Evolutionary conservation across 2,888 invertebrate genomes (phyloP).

Genomic region (Drosophila subsilvestris): DNA sequence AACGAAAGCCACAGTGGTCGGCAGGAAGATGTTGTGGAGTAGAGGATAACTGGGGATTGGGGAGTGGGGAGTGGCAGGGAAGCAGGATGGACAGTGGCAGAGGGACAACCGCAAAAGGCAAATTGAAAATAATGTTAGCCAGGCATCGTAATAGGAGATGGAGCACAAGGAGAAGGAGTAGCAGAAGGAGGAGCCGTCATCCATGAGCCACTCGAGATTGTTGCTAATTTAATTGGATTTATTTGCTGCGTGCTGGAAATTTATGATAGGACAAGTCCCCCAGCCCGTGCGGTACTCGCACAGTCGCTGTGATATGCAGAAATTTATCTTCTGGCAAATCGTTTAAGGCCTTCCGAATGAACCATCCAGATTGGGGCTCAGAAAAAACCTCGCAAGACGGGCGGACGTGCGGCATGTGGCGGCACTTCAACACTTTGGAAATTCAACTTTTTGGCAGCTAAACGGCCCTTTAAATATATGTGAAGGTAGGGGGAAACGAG

Average conservation of each 20-base stretch:
- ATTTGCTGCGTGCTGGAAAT: slow-evolving; percentile 66
- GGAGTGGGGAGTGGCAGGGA: not conserved
- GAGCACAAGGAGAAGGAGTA: not conserved
- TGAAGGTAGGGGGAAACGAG: too few relatives aligned
- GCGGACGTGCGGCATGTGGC: not conserved
- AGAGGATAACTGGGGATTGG: not conserved
- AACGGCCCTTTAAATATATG: too few relatives aligned
- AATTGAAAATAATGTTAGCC: slow-evolving; percentile 46
- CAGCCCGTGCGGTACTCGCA: not conserved
- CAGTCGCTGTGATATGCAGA: slow-evolving; percentile 1
- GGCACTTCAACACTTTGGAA: slow-evolving; percentile 10
- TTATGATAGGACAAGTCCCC: slow-evolving; percentile 43
- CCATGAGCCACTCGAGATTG: slow-evolving; percentile 62
- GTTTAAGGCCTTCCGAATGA: slow-evolving; percentile 29
- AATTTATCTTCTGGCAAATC: slow-evolving; percentile 32
- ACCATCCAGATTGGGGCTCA: slow-evolving; percentile 33
- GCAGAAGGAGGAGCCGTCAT: slow-evolving; percentile 14
- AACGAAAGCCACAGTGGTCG: not conserved
- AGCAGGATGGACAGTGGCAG: not conserved
- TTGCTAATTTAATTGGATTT: slow-evolving; percentile 75
- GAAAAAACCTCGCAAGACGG: slow-evolving; percentile 11
- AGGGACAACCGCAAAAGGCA: slow-evolving; percentile 38
- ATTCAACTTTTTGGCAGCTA: too few relatives aligned
- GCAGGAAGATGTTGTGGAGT: not conserved
- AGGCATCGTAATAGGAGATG: slow-evolving; percentile 31